Evolutionary conservation across 2,888 invertebrate genomes (phyloP), one percentile per base, ranked within the genome.

Genomic region (Digitonthophagus gazella): DNA sequence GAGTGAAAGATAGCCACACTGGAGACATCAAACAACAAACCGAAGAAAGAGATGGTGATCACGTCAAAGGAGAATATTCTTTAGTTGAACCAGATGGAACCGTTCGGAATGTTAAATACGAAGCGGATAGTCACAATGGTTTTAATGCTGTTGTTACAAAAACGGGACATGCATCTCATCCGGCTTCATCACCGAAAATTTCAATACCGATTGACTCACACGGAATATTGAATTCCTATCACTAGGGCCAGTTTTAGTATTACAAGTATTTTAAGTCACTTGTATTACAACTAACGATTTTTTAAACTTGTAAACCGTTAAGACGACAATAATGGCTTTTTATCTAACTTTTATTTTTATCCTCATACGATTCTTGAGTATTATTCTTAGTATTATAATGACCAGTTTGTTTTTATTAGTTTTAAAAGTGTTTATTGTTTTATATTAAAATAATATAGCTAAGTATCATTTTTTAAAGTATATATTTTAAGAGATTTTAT

Each of bases 11-110:
- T 74, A 85, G 84, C 74, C 86, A 86, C 75, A 87, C 87, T 0
- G 87, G 86, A 0, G 86, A 87, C 76, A 84, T 85, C 72, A 86
- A 86, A 71, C 71, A 83, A 5, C 86, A 86, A 73, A 84, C 85
- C 66, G 87, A 86, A 78, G 79, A 81, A 18, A 83, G 85, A 0
- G 85, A 86, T 78, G 89, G 88, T 0, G 86, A 88, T 78, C 78
- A 85, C 15, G 89, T 89, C 64, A 85, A 86, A 78, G 89, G 89
- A 56, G 86, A 86, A n/a, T 89, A 89, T 78, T 87, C 87, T 72
- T 83, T 89, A 5, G 82, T 87, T 16, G 89, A 89, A 75, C 87
- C 89, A 5, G 88, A 88, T 75, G 89, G 89, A 77, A 85, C 88
- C 68, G 83, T 84, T 78, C 85, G 89, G 78, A 88, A 86, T 75